Evolutionary conservation across 2,888 invertebrate species (phyloP).

Genomic region (Rhamphomyia laevipes): DNA sequence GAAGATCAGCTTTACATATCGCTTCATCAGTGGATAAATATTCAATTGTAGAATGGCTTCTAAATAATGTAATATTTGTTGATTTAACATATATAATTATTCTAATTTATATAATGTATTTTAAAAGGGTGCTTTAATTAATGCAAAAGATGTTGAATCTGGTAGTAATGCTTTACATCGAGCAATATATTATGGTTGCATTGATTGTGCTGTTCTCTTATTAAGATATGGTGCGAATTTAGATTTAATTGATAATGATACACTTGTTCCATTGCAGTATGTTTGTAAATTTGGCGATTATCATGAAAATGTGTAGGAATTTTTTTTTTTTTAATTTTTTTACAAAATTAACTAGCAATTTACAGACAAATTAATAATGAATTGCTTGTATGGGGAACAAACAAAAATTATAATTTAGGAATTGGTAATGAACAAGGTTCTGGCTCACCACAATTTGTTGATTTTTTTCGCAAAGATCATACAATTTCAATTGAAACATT

Average conservation of each 20-base stretch:
- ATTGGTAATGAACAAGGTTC: slow-evolving; percentile 54
- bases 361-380: slow-evolving; percentile 39
- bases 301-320: slow-evolving; percentile 10
- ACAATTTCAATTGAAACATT: slow-evolving; percentile 50
- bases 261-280: slow-evolving; percentile 28
- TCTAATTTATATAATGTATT: not conserved
- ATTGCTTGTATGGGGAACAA: slow-evolving; percentile 74
- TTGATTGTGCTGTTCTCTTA: slow-evolving; percentile 58
- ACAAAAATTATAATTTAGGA: slow-evolving; percentile 74
- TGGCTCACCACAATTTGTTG: slow-evolving; percentile 51
- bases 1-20: slow-evolving; percentile 68
- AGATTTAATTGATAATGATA: slow-evolving; percentile 30
- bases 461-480: slow-evolving; percentile 50
- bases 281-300: slow-evolving; percentile 38
- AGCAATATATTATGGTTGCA: slow-evolving; percentile 71
- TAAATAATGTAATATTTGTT: slow-evolving; percentile 39
- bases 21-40: slow-evolving; percentile 63
- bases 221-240: slow-evolving; percentile 47
- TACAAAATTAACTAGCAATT: slow-evolving; percentile 6
- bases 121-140: slow-evolving; percentile 28
- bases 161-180: slow-evolving; percentile 69
- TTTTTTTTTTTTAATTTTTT: not conserved
- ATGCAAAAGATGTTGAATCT: slow-evolving; percentile 36
- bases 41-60: slow-evolving; percentile 59
- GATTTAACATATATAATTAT: not conserved